A percentile compares a stretch with the other conserved stretches of the same genome.
Evolutionary conservation across 1,140 invertebrate genomes (phyloP).

Genomic region (Anastatus disparis): DNA sequence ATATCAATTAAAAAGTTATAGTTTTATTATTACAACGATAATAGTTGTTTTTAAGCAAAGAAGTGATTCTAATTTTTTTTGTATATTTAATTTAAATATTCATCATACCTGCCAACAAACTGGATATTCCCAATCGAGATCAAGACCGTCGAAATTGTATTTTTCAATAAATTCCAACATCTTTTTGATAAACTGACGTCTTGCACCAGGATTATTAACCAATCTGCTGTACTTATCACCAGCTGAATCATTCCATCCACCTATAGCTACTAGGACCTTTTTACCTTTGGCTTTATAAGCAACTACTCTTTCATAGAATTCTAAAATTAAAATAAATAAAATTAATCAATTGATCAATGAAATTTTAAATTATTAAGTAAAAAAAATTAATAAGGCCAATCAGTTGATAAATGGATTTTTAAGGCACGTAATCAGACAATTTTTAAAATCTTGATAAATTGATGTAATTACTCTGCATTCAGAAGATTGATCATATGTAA

Average conservation of each 20-base stretch:
- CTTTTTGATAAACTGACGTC: constrained; percentile 67
- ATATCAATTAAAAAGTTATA: too few relatives aligned
- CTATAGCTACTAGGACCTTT: constrained; percentile 72
- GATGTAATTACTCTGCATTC: too few relatives aligned
- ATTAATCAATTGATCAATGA: too few relatives aligned
- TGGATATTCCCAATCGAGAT: constrained; percentile 77
- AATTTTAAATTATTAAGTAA: too few relatives aligned
- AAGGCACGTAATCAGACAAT: too few relatives aligned
- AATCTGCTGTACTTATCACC: constrained; percentile 74
- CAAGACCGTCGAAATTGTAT: constrained; percentile 72
- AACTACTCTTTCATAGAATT: constrained; percentile 71
- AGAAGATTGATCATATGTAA: too few relatives aligned
- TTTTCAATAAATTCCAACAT: constrained; percentile 69
- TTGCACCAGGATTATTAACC: constrained; percentile 65
- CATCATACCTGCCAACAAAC: constrained; percentile 70
- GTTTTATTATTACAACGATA: not conserved
- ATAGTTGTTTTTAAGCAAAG: not conserved
- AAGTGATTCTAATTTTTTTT: too few relatives aligned
- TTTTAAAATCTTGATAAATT: too few relatives aligned
- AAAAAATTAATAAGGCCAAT: too few relatives aligned
- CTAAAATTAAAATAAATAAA: constrained; percentile 52
- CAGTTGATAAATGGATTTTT: too few relatives aligned
- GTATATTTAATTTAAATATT: not conserved
- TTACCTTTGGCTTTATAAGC: constrained; percentile 68
- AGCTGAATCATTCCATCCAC: constrained; percentile 74